Evolutionary conservation across 2,888 invertebrate genomes (phyloP).

Genomic region (Eupsilia transversa): DNA sequence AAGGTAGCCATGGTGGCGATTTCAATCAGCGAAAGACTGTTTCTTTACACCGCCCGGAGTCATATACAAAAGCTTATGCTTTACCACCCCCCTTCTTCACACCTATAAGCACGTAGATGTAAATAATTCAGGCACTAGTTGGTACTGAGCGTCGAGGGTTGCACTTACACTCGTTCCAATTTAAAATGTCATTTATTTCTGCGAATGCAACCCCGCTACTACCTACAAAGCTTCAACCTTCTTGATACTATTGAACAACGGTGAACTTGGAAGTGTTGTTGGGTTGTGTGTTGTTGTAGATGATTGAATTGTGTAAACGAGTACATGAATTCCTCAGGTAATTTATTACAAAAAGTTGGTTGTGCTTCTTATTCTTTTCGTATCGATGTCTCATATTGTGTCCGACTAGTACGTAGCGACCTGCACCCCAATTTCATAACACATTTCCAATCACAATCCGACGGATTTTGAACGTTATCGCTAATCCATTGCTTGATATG

Average conservation of each 20-base stretch:
- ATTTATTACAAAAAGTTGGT: neutral
- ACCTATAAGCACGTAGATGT: conserved; percentile 58
- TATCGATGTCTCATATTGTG: neutral
- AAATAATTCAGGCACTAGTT: conserved; percentile 70
- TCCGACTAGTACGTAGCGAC: too few relatives aligned
- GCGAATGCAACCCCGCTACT: conserved; percentile 71
- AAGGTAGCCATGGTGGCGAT: neutral
- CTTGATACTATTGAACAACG: conserved; percentile 51
- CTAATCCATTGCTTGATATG: too few relatives aligned
- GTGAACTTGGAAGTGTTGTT: neutral
- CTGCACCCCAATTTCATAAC: too few relatives aligned
- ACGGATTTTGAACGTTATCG: too few relatives aligned
- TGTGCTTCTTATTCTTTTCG: neutral
- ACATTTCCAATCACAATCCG: too few relatives aligned
- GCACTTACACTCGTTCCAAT: conserved; percentile 78
- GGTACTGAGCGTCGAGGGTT: conserved; percentile 63
- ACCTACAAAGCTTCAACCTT: conserved; percentile 48
- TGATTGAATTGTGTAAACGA: too few relatives aligned
- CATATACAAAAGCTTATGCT: conserved; percentile 35
- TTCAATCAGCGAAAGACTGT: conserved; percentile 14
- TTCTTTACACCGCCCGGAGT: neutral
- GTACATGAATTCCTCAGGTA: neutral
- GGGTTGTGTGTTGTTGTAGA: too few relatives aligned
- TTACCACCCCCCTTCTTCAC: conserved; percentile 48
- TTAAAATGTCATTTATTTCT: conserved; percentile 83